A percentile compares a stretch with the other conserved stretches of the same genome.
phyloP scores from a whole-genome alignment of 2,888 invertebrate species.

The Rhagonycha lutea region DNA sequence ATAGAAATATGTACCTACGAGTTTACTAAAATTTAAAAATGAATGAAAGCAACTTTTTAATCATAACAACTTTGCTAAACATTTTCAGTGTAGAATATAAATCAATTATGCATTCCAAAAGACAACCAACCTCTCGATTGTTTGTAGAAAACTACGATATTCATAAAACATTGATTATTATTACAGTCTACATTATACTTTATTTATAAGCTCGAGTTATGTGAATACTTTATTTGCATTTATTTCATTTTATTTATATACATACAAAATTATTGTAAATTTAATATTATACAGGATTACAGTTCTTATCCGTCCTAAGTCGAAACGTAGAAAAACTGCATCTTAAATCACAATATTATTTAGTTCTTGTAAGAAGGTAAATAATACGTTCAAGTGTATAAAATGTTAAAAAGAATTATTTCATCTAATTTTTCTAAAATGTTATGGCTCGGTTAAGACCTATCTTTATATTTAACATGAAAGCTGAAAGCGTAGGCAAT shows the following conservation, averaged over 20 bases:
- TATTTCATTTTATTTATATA: background rate
- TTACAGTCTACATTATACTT: background rate
- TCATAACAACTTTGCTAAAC: background rate
- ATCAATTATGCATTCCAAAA: background rate
- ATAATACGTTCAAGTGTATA: too few species aligned
- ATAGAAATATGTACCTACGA: background rate
- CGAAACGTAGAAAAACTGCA: background rate
- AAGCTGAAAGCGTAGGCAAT: too few species aligned
- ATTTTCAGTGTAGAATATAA: background rate
- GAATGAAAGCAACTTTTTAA: background rate
- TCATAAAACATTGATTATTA: background rate
- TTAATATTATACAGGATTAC: background rate
- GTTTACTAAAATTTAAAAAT: background rate
- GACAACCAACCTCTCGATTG: background rate
- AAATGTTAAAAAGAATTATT: too few species aligned
- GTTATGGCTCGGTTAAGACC: too few species aligned
- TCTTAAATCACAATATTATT: too few species aligned
- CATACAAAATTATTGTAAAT: background rate
- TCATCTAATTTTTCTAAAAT: too few species aligned
- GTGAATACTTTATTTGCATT: background rate
- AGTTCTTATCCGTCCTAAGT: background rate
- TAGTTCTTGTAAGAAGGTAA: too few species aligned
- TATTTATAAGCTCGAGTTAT: background rate
- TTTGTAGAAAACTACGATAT: background rate
- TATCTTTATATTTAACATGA: too few species aligned